Percentiles rank a stretch among this genome's conserved stretches.
Conservation (phyloP, 2,113 vertebrate species). For the Rhineura floridana region DNA sequence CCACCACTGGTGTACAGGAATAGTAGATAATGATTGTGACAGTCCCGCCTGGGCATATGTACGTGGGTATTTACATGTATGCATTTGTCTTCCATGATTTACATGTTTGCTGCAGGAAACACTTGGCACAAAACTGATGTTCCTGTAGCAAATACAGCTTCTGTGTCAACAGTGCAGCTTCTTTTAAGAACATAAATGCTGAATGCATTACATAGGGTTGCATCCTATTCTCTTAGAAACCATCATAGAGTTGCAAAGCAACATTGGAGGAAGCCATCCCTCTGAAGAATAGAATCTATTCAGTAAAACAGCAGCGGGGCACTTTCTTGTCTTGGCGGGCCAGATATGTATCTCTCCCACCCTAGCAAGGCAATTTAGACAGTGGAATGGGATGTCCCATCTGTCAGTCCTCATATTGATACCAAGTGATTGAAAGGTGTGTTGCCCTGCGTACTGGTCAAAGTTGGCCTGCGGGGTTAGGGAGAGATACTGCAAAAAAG, state of each 20-base stretch:
- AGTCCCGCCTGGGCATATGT: neutral
- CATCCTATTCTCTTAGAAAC: neutral
- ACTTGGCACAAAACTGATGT: neutral
- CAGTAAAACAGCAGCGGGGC: neutral
- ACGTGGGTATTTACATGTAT: neutral
- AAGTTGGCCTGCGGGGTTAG: too few relatives aligned
- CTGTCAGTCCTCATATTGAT: too few relatives aligned
- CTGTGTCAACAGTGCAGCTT: neutral
- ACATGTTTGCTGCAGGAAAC: too few relatives aligned
- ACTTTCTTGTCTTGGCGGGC: too few relatives aligned
- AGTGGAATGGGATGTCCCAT: too few relatives aligned
- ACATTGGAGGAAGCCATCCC: neutral
- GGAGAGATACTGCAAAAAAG: too few relatives aligned
- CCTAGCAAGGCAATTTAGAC: too few relatives aligned
- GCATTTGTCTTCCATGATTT: neutral
- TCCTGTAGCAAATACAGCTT: neutral
- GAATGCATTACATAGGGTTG: neutral
- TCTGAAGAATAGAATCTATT: neutral
- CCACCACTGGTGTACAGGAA: too few relatives aligned
- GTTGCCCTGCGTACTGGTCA: too few relatives aligned
- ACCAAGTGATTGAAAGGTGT: too few relatives aligned
- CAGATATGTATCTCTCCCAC: too few relatives aligned
- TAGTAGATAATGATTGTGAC: too few relatives aligned
- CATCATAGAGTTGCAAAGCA: neutral
- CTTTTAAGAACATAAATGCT: neutral